Conservation (phyloP, 2,113 vertebrate genomes). For the Cephalopterus ornatus region DNA sequence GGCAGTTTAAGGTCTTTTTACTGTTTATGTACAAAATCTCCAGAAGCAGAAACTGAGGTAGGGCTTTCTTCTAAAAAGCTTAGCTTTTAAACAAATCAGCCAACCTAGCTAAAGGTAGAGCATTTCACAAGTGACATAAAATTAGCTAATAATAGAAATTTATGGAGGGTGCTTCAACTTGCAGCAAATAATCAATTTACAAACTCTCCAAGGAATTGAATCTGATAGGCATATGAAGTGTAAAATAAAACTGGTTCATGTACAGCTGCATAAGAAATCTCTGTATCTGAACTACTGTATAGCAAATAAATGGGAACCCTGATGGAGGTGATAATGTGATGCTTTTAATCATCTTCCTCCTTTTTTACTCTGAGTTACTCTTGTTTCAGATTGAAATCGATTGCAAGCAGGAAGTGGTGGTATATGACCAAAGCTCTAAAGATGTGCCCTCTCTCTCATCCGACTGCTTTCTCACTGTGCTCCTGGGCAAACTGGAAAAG, state of each 20-base stretch:
- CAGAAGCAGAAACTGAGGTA: background rate
- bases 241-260: background rate
- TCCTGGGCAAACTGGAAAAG: conserved; percentile 90
- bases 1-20: background rate
- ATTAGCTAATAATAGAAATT: background rate
- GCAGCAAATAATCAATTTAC: background rate
- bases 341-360: background rate
- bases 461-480: conserved; percentile 89
- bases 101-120: background rate
- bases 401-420: conserved; percentile 85
- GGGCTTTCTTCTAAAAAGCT: background rate
- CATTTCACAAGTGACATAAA: background rate
- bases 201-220: background rate
- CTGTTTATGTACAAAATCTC: background rate
- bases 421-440: conserved; percentile 91
- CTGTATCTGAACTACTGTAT: background rate
- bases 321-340: background rate
- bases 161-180: background rate
- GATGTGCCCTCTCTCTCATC: conserved; percentile 77
- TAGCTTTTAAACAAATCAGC: background rate
- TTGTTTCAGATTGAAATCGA: conserved; percentile 83
- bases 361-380: background rate
- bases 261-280: background rate
- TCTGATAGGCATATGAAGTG: background rate
- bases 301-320: background rate